Base-by-base conservation (phyloP, 2,888 invertebrate genomes). In the Cybosia mesomella region DNA sequence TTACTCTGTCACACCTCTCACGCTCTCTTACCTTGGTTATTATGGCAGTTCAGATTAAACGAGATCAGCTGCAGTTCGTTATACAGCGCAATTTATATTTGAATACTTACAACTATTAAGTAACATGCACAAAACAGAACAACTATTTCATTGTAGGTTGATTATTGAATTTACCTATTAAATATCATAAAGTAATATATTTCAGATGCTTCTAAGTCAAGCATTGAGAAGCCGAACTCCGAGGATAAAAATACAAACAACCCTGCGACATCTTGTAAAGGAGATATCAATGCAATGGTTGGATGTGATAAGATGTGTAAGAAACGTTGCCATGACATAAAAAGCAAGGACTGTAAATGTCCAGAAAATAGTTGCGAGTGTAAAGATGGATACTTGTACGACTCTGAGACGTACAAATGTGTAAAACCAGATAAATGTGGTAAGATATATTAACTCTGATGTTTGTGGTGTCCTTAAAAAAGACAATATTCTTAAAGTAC, bases 241-340 rank as follows among this genome's bases (percentile, higher is more conserved):
- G n/a, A n/a, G 0, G 55, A 22, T 15, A 22, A 2, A 5, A 55
- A 1, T 5, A 15, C 22, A 22, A 15, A 24, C 0, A 59, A n/a
- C 13, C 10, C 34, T 63, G 10, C 32, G 76, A 79, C 73, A 39
- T 61, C 74, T 24, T 83, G 85, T 24, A 77, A 78, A 7, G 83
- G 81, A 11, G 85, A 83, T 68, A 64, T 68, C 58, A 81, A 79
- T 13, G 71, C 81, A 0, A 67, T 63, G 22, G 10, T 70, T 22
- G 67, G 66, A 9, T 81, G 81, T 58, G 39, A 39, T 21, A 59
- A 39, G 22, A 59, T 2, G 39, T 39, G 59, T 39, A 24, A 2
- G 22, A 49, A 49, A n/a, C n/a, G 9, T 49, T 59, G 13, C 36
- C 22, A 21, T 34, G n/a, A 9, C 18, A 49, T n/a, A 4, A 49